Percentiles rank a stretch among this genome's conserved stretches.
Evolutionary conservation across 1,140 invertebrate genomes (phyloP).

Genomic region (Tetragonula clypearis): DNA sequence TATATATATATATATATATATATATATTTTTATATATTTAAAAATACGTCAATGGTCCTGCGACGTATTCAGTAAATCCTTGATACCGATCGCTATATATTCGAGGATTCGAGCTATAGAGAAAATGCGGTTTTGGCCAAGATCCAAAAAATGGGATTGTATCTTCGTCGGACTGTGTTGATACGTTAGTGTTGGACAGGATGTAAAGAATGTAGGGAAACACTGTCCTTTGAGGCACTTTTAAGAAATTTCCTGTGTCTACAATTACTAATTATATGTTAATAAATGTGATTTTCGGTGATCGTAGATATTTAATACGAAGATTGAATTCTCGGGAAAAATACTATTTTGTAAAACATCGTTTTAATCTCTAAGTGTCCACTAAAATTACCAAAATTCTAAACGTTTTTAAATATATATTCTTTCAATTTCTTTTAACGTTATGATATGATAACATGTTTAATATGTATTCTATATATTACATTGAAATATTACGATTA

Average conservation of each 20-base stretch:
- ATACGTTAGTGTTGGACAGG: constrained; percentile 9
- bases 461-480: no score
- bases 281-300: no score
- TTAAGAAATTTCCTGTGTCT: no score
- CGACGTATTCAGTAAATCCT: constrained; percentile 37
- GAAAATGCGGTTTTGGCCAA: constrained; percentile 74
- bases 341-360: background rate
- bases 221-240: no score
- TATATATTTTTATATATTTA: background rate
- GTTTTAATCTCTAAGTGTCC: no score
- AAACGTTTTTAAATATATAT: no score
- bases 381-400: background rate
- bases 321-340: background rate
- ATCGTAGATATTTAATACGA: background rate
- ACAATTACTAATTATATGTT: no score
- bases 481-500: no score
- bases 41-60: constrained; percentile 8
- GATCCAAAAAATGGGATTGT: constrained; percentile 74
- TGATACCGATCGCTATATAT: constrained; percentile 50
- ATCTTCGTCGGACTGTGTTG: constrained; percentile 59
- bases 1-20: no score
- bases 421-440: no score
- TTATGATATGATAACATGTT: no score
- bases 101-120: constrained; percentile 50
- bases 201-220: background rate